A percentile compares a stretch with the other conserved stretches of the same genome.
These are phyloP conservation scores for Carassius auratus DNA, from an alignment of 2,113 vertebrate genomes.

Conservation along the genomic window DNA sequence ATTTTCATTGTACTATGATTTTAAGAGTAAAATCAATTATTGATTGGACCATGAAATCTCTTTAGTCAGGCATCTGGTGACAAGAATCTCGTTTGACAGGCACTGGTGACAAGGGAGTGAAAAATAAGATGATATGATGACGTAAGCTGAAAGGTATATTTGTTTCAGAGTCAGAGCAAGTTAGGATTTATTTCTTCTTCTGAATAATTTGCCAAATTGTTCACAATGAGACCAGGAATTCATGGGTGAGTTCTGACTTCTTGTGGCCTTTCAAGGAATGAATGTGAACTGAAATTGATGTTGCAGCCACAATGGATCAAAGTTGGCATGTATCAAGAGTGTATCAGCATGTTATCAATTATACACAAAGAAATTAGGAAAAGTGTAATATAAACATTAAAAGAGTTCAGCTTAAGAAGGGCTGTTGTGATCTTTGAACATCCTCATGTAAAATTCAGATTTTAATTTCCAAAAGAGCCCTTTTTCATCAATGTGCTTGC, in stretches of 20 bases:
- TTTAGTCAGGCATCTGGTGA: too few relatives aligned
- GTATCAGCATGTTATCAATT: conserved; percentile 39
- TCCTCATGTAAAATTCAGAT: conserved; percentile 25
- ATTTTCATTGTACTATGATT: too few relatives aligned
- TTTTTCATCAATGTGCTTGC: not conserved
- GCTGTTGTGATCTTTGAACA: conserved; percentile 10
- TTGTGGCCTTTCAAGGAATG: not conserved
- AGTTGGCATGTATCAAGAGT: conserved; percentile 25
- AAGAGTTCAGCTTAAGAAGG: conserved; percentile 1
- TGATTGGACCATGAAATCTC: too few relatives aligned
- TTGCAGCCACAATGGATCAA: conserved; percentile 21
- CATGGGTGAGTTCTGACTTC: not conserved
- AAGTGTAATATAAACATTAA: conserved; percentile 5
- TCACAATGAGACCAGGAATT: not conserved
- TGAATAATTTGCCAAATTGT: not conserved
- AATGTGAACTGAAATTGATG: conserved; percentile 18
- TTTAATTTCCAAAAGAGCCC: conserved; percentile 17
- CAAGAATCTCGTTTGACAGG: too few relatives aligned
- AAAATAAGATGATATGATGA: not conserved
- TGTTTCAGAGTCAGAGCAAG: not conserved
- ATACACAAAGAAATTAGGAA: conserved; percentile 4
- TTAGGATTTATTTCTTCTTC: not conserved
- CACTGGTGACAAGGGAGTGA: too few relatives aligned
- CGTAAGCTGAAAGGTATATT: not conserved
- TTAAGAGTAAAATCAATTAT: too few relatives aligned